Evolutionary conservation across 2,888 invertebrate genomes (phyloP), one percentile per base, ranked within the genome.

Genomic region (Caradrina clavipalpis): DNA sequence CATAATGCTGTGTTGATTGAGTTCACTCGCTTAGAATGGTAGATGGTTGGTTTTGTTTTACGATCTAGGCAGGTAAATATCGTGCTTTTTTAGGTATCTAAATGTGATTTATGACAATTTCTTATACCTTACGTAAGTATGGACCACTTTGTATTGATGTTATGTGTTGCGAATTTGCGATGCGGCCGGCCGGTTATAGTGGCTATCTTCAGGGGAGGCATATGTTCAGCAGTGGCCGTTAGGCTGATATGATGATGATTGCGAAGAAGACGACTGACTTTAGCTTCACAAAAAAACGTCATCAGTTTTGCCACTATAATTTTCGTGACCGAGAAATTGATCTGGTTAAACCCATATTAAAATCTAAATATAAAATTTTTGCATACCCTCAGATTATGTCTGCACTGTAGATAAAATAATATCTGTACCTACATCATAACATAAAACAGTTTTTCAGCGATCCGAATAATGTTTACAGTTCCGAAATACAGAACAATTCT

Each of bases 1-100:
- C 78, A 67, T 72, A 74, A 69, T 58, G 71, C 59, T 69, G 42
- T 75, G 69, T 69, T 67, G 60, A 73, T 69, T 6, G 63, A 56
- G 63, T 67, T 55, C 56, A 53, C 50, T 49, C 49, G 35, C 42
- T 69, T 26, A 51, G 50, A 19, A 35, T 42, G 5, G 49, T 54
- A 51, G 1, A 57, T 59, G 49, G 45, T 7, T 11, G 59, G 17
- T 49, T 53, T 56, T 57, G 22, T 61, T 61, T 51, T 11, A 5
- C 0, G 4, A 19, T 49, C 10, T 42, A 53, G 8, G 15, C n/a
- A 26, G 5, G 39, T 17, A 39, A 54, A 63, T 17, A 21, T 35
- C 2, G 10, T 31, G 13, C 3, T 13, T 10, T 10, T 51, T 21
- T 7, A 13, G 15, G 8, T 10, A 13, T 11, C 4, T 22, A 8